A percentile compares a stretch with the other conserved stretches of the same genome.
Evolutionary conservation across 2,888 invertebrate genomes (phyloP).

Genomic region (Agrochola lota): DNA sequence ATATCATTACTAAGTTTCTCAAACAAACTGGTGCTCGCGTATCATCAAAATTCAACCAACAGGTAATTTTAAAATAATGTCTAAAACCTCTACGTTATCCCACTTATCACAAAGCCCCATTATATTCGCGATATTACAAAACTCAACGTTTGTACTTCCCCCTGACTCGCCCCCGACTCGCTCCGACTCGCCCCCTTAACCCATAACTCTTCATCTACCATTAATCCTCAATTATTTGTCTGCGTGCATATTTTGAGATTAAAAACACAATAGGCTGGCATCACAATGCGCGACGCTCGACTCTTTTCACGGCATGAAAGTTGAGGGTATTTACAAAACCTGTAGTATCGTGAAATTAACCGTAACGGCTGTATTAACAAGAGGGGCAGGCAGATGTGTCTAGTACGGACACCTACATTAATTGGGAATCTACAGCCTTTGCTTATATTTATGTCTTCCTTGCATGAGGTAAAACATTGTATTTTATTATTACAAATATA

Average conservation of each 20-base stretch:
- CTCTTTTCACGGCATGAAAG: constrained; percentile 18
- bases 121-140: constrained; percentile 23
- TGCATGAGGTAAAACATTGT: no score
- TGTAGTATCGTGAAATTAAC: constrained; percentile 11
- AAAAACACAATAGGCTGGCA: constrained; percentile 39
- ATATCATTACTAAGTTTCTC: background rate
- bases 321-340: constrained; percentile 5
- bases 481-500: no score
- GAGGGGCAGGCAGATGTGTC: no score
- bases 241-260: constrained; percentile 60
- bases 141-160: constrained; percentile 20
- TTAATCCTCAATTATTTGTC: constrained; percentile 66
- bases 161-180: constrained; percentile 10
- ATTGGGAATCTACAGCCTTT: no score
- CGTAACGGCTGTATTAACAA: background rate
- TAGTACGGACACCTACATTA: background rate
- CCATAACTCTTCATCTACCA: constrained; percentile 59
- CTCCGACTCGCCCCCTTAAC: constrained; percentile 13
- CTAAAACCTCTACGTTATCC: background rate
- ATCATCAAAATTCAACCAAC: background rate
- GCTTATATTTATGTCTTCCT: no score
- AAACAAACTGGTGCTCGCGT: background rate
- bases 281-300: constrained; percentile 31
- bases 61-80: background rate
- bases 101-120: constrained; percentile 16